Conservation (phyloP, 2,797 vertebrate species). For the Synaphobranchus kaupii region DNA sequence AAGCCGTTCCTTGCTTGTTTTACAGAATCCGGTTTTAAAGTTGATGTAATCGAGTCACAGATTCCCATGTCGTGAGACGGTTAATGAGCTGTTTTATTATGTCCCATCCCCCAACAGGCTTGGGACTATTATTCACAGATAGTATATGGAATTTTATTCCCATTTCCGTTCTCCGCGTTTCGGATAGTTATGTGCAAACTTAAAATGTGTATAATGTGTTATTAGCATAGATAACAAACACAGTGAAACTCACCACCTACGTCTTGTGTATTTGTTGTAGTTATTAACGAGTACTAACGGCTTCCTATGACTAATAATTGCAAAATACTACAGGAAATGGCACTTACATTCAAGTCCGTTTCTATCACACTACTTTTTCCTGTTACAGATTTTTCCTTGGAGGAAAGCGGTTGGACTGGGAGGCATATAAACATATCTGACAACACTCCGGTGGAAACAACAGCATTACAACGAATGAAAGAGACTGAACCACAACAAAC, state of each 20-base stretch:
- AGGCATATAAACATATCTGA: neutral
- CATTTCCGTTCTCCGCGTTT: neutral
- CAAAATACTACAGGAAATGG: neutral
- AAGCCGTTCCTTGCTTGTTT: neutral
- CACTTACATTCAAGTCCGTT: neutral
- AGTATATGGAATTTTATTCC: neutral
- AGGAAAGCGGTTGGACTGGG: neutral
- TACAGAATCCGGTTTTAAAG: neutral
- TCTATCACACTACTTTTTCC: neutral
- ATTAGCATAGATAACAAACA: neutral
- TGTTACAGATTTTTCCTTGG: conserved; percentile 11
- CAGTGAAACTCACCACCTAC: neutral
- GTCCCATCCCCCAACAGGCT: neutral
- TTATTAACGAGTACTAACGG: neutral
- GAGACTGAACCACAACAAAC: neutral
- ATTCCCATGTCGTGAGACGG: neutral
- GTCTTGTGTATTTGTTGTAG: neutral
- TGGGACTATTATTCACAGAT: neutral
- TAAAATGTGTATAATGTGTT: neutral
- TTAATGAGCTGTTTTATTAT: neutral
- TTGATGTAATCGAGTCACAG: neutral
- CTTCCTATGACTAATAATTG: conserved; percentile 7
- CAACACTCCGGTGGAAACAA: neutral
- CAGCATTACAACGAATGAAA: neutral
- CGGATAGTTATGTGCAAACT: neutral